Evolutionary conservation across 2,888 invertebrate genomes (phyloP), one percentile per base, ranked within the genome.

Genomic region (Hermaeophaga mercurialis): DNA sequence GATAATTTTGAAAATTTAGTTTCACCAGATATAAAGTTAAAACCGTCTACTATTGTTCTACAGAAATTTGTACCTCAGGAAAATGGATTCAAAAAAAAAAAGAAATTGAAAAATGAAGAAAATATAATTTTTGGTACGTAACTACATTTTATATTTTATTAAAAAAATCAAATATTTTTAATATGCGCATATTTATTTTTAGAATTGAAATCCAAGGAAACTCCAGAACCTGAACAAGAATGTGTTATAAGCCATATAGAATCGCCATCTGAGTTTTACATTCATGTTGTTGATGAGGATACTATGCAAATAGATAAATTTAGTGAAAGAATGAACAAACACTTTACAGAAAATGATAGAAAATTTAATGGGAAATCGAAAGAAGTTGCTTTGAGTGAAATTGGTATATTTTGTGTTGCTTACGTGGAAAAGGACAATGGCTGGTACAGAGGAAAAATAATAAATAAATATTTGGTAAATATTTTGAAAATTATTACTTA

Each of bases 201-300:
- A 66, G 65, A 62, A 46, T 47, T 66, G 7, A 33, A 45, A 34
- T 41, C 31, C 4, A 58, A 58, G 33, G 19, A 31, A 38, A 7
- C 52, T 2, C 68, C 66, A 3, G n/a, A 8, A 26, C 12, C 38
- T 9, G 59, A 58, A 2, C 54, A 48, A 9, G 28, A 54, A 8
- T 70, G 69, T 52, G 56, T 59, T 5, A 62, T 70, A 41, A 62
- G 66, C 41, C 66, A 69, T 45, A 59, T 70, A 6, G 67, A 59
- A 9, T 65, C 67, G 0, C 71, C 70, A 1, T 45, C 41, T 3
- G 71, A 71, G 50, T 71, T 71, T 59, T 71, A 71, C 50, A 54
- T 71, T n/a, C 69, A 68, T 52, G 31, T 66, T 19, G 38, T 62
- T 11, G 62, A 62, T 38, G 59, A 63, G 5, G 56, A 52, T 26